phyloP scores from a whole-genome alignment of 2,888 invertebrate genomes.

The Phragmatobia fuliginosa region DNA sequence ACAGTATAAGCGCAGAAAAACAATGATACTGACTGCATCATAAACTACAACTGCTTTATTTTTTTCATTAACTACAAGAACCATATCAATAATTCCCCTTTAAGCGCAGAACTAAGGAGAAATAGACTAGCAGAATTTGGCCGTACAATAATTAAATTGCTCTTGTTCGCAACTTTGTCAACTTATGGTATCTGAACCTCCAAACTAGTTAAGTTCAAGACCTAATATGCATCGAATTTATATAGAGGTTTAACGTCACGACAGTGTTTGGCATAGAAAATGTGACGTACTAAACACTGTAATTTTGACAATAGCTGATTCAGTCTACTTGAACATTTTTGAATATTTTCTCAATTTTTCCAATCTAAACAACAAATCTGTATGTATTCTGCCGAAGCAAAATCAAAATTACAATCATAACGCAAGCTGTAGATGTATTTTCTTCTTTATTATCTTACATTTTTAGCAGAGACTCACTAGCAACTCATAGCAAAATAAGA shows the following conservation, averaged over 20 bases:
- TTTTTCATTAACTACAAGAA: neutral
- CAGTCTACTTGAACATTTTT: neutral
- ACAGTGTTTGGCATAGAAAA: neutral
- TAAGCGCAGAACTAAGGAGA: neutral
- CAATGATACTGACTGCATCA: neutral
- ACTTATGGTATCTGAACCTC: neutral
- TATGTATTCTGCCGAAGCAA: neutral
- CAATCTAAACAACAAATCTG: neutral
- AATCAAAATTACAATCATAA: neutral
- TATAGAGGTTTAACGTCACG: neutral
- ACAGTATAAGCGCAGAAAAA: neutral
- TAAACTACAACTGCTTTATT: too few relatives aligned
- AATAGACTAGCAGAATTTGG: neutral
- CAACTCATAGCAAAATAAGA: neutral
- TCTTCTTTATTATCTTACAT: neutral
- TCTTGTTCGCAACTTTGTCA: neutral
- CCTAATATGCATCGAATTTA: neutral
- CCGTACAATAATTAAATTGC: neutral
- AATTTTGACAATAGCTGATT: neutral
- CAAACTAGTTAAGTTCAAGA: neutral
- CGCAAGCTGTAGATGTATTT: neutral
- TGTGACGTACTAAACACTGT: neutral
- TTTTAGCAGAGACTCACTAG: neutral
- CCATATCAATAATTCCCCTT: neutral
- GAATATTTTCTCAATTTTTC: neutral